Evolutionary conservation across 2,888 invertebrate genomes (phyloP).

Genomic region (Malachius bipustulatus): DNA sequence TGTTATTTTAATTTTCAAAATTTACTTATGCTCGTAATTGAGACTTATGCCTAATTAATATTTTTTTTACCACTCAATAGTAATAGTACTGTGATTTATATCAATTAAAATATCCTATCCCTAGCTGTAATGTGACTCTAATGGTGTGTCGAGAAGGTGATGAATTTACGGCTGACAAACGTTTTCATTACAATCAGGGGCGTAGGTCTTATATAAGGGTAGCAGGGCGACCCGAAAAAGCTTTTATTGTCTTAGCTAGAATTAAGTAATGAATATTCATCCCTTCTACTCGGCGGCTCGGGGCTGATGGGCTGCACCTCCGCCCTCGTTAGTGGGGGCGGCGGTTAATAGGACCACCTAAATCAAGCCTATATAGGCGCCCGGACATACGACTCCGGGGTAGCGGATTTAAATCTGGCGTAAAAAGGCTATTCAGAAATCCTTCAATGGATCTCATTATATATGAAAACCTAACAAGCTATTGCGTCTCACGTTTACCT

Average conservation of each 20-base stretch:
- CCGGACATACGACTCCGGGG: constrained; percentile 25
- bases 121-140: constrained; percentile 16
- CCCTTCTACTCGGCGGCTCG: constrained; percentile 25
- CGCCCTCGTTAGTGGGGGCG: no score
- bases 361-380: constrained; percentile 32
- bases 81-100: no score
- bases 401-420: constrained; percentile 22
- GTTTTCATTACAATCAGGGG: constrained; percentile 27
- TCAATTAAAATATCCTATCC: not conserved
- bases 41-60: no score
- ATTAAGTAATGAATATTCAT: constrained; percentile 32
- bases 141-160: constrained; percentile 20
- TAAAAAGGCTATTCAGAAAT: no score
- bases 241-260: constrained; percentile 26
- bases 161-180: constrained; percentile 26
- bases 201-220: no score
- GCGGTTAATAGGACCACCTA: constrained; percentile 35
- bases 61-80: no score
- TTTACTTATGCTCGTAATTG: no score
- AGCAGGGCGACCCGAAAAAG: constrained; percentile 24
- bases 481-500: no score
- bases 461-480: no score
- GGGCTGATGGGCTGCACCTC: constrained; percentile 29
- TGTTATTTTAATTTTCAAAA: no score
- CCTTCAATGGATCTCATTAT: no score